Evolutionary conservation across 2,113 vertebrate genomes (phyloP).

Genomic region (Deroptyus accipitrinus): DNA sequence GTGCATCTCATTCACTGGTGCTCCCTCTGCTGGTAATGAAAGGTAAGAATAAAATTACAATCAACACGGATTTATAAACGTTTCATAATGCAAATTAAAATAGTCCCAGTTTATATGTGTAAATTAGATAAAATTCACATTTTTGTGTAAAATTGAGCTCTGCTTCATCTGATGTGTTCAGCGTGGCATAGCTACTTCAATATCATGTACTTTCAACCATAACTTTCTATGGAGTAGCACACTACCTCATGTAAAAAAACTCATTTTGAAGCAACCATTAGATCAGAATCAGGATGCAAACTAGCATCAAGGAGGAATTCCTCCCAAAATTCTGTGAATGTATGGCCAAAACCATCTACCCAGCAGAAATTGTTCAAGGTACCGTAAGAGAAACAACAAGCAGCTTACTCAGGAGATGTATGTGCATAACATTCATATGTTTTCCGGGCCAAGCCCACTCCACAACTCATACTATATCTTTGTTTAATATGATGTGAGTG

Average conservation of each 20-base stretch:
- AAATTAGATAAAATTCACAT: background rate
- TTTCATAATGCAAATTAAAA: background rate
- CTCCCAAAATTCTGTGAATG: background rate
- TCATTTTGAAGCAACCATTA: background rate
- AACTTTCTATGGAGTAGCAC: slow-evolving; percentile 7
- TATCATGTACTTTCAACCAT: background rate
- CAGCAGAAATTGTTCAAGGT: background rate
- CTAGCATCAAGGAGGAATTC: background rate
- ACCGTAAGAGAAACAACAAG: background rate
- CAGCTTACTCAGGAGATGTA: background rate
- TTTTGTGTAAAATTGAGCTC: slow-evolving; percentile 5
- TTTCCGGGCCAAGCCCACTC: background rate
- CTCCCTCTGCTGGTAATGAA: slow-evolving; percentile 79
- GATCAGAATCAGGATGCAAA: background rate
- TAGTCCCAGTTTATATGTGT: background rate
- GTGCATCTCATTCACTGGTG: slow-evolving; percentile 38
- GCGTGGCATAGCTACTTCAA: background rate
- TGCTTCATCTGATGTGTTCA: slow-evolving; percentile 26
- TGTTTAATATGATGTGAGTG: background rate
- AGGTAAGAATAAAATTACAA: background rate
- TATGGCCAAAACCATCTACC: background rate
- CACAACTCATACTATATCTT: background rate
- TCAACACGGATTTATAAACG: background rate
- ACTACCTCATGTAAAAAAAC: background rate
- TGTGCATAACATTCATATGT: background rate